phyloP scores from a whole-genome alignment of 2,113 vertebrate genomes.

The Megaceryle torquata region DNA sequence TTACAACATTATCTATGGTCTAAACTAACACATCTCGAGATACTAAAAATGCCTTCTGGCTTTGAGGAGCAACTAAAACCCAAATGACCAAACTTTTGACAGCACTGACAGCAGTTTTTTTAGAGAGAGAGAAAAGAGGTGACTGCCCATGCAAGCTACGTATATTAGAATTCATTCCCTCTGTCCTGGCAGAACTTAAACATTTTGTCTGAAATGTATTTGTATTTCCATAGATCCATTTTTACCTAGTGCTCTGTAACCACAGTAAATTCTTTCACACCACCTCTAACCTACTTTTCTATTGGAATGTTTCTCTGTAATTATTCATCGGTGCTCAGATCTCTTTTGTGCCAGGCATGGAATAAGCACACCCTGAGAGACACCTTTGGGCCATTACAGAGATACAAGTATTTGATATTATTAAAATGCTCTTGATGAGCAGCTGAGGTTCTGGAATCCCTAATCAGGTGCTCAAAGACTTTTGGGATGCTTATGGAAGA shows the following conservation, averaged over 20 bases:
- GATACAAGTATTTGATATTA: neutral
- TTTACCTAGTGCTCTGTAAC: neutral
- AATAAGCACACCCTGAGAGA: neutral
- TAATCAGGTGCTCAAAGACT: neutral
- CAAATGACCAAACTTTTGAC: neutral
- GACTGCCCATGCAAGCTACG: neutral
- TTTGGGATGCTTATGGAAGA: neutral
- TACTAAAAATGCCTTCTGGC: neutral
- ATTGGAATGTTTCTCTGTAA: neutral
- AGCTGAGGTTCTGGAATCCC: neutral
- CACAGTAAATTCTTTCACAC: neutral
- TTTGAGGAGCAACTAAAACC: neutral
- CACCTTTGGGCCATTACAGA: neutral
- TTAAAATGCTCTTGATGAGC: neutral
- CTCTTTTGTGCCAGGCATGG: neutral
- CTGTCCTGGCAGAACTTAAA: neutral
- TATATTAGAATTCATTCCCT: conserved; percentile 12
- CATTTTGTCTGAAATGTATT: conserved; percentile 1
- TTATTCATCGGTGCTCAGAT: neutral
- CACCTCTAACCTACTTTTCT: neutral
- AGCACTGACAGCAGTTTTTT: neutral
- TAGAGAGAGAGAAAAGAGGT: neutral
- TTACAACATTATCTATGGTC: neutral
- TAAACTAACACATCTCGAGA: neutral
- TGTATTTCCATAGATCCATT: conserved; percentile 13